Percentiles rank a stretch among this genome's conserved stretches.
phyloP scores from a whole-genome alignment of 37 sponge, comb jelly and placozoan species.

The Mnemiopsis leidyi region DNA sequence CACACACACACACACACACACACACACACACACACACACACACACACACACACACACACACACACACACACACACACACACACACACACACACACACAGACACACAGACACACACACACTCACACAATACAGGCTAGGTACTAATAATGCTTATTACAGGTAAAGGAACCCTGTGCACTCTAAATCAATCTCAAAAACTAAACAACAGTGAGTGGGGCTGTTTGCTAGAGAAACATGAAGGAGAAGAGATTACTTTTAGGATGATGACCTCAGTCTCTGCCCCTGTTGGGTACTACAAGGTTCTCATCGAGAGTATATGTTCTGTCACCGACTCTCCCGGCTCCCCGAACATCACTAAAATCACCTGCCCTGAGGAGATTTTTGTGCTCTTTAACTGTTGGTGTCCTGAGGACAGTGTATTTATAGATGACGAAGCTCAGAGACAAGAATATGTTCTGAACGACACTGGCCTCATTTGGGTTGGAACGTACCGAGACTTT shows the following conservation, averaged over 20 bases:
- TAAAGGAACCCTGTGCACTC: slow-evolving; percentile 47
- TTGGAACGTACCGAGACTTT: slow-evolving; percentile 68
- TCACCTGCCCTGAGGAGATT: slow-evolving; percentile 25
- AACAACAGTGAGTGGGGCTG: not conserved
- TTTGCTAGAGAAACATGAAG: not conserved
- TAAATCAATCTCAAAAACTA: not conserved
- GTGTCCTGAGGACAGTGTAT: slow-evolving; percentile 72
- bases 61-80: too few relatives aligned
- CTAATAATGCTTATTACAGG: slow-evolving; percentile 37
- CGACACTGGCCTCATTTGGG: slow-evolving; percentile 77
- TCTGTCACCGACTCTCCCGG: not conserved
- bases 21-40: too few relatives aligned
- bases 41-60: too few relatives aligned
- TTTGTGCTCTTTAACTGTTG: slow-evolving; percentile 25
- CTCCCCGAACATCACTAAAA: not conserved
- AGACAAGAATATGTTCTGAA: slow-evolving; percentile 75
- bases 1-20: too few relatives aligned
- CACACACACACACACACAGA: too few relatives aligned
- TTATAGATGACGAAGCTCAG: slow-evolving; percentile 68
- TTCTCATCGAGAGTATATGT: not conserved
- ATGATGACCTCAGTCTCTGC: not conserved
- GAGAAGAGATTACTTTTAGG: not conserved
- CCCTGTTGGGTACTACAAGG: slow-evolving; percentile 44
- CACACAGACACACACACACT: too few relatives aligned
- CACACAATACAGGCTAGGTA: too few relatives aligned